Conservation (phyloP, 2,888 invertebrate species). For the Apotomis capreana region DNA sequence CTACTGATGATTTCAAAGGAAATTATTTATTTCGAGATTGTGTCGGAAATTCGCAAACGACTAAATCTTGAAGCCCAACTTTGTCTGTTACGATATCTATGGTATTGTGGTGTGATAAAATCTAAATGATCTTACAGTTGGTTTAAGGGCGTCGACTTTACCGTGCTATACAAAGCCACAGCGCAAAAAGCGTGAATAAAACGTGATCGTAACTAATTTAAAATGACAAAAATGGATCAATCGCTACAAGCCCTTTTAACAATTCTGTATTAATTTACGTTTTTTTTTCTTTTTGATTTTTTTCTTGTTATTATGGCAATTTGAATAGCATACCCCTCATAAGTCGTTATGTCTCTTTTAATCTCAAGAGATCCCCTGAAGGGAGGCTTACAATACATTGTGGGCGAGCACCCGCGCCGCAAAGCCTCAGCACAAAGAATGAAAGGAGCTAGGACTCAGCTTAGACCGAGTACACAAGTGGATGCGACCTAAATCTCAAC, state of each 20-base stretch:
- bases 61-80: too few species aligned
- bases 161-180: neutral
- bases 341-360: conserved; percentile 33
- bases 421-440: conserved; percentile 40
- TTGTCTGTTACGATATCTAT: too few species aligned
- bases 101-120: too few species aligned
- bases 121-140: too few species aligned
- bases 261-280: neutral
- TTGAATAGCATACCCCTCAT: neutral
- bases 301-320: neutral
- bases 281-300: neutral
- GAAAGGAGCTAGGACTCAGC: conserved; percentile 48
- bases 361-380: conserved; percentile 46
- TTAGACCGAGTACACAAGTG: conserved; percentile 42
- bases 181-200: neutral
- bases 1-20: too few species aligned
- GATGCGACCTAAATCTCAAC: conserved; percentile 34
- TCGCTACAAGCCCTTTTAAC: neutral
- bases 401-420: conserved; percentile 11
- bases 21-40: too few species aligned
- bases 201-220: neutral
- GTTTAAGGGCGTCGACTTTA: too few species aligned
- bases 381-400: conserved; percentile 38
- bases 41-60: too few species aligned
- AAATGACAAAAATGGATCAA: neutral